These are phyloP conservation scores for Eupithecia inturbata DNA, from an alignment of 2,888 invertebrate genomes.

Conservation along the genomic window DNA sequence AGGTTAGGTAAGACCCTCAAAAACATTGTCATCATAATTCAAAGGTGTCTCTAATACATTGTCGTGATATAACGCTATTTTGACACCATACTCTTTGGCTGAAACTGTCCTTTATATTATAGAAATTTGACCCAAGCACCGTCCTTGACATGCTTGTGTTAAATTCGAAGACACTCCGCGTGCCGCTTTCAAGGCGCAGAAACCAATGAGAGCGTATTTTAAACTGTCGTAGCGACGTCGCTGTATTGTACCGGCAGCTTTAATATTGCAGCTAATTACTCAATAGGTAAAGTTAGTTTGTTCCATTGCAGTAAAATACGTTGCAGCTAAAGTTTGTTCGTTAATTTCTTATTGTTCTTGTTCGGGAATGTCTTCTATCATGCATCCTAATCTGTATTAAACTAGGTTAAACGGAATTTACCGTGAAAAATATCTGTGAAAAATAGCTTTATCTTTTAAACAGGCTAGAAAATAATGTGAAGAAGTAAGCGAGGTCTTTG, in stretches of 20 bases:
- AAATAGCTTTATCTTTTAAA: no score
- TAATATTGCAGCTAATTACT: slow-evolving; percentile 21
- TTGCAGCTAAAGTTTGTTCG: background rate
- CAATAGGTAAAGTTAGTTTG: background rate
- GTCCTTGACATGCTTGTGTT: slow-evolving; percentile 68
- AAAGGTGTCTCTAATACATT: no score
- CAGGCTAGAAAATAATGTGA: no score
- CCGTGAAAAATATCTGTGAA: no score
- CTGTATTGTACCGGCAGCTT: slow-evolving; percentile 28
- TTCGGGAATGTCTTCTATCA: background rate
- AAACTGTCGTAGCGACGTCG: slow-evolving; percentile 26
- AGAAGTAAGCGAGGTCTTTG: no score
- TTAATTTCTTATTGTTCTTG: background rate
- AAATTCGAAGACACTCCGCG: slow-evolving; percentile 57
- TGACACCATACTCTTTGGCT: background rate
- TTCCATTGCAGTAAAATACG: background rate
- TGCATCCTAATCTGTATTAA: background rate
- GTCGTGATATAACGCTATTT: no score
- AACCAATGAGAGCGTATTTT: slow-evolving; percentile 41
- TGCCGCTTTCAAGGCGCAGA: slow-evolving; percentile 57
- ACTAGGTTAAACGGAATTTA: background rate
- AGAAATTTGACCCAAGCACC: slow-evolving; percentile 48
- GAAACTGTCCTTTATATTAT: slow-evolving; percentile 38
- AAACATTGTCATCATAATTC: background rate
- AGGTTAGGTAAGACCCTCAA: no score